Evolutionary conservation across 2,888 invertebrate genomes (phyloP).

Genomic region (Hypolimnas misippus): DNA sequence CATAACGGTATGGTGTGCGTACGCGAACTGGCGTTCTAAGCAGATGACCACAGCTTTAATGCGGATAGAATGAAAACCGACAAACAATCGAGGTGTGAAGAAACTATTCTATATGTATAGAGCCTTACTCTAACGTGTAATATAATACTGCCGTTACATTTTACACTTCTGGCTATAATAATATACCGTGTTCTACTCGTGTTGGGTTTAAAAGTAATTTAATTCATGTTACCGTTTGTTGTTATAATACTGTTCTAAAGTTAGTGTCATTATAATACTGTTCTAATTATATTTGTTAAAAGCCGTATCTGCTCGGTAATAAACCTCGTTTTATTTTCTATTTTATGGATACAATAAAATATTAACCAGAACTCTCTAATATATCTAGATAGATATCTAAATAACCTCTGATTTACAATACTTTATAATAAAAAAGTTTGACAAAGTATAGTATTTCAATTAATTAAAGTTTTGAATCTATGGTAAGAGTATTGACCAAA

Average conservation of each 20-base stretch:
- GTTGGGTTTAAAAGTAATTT: background rate
- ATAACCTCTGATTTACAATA: too few relatives aligned
- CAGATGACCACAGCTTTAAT: constrained; percentile 37
- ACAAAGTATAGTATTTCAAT: background rate
- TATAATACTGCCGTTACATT: constrained; percentile 34
- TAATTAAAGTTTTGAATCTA: background rate
- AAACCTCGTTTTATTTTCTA: too few relatives aligned
- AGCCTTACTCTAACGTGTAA: constrained; percentile 36
- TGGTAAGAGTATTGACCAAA: constrained; percentile 63
- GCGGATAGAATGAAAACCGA: constrained; percentile 53
- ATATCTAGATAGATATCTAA: too few relatives aligned
- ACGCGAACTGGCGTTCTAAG: constrained; percentile 35
- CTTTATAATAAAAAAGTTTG: background rate
- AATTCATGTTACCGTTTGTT: background rate
- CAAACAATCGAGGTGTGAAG: constrained; percentile 43
- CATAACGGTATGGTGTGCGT: constrained; percentile 33
- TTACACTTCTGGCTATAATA: constrained; percentile 3
- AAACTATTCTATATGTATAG: constrained; percentile 40
- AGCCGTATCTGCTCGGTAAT: too few relatives aligned
- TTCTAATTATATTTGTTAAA: too few relatives aligned
- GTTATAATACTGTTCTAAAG: too few relatives aligned
- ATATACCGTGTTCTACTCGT: background rate
- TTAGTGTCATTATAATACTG: background rate
- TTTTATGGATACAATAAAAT: too few relatives aligned
- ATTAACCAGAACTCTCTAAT: too few relatives aligned